Evolutionary conservation across 2,888 invertebrate genomes (phyloP).

Genomic region (Embidobia sp.): DNA sequence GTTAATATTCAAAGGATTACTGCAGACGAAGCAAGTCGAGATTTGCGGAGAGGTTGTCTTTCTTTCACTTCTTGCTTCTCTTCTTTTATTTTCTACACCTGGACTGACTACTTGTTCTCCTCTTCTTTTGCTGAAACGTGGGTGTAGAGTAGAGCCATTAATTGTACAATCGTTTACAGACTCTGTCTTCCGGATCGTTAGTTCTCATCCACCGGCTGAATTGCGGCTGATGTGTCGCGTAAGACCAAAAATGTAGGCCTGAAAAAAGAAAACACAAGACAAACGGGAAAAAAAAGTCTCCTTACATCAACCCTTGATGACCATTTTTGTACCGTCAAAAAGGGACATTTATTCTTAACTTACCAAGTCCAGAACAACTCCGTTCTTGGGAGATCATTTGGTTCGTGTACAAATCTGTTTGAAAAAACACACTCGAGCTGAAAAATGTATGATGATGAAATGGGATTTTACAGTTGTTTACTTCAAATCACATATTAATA

Average conservation of each 20-base stretch:
- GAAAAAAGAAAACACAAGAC: background rate
- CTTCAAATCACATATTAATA: conserved; percentile 43
- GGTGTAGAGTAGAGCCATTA: conserved; percentile 74
- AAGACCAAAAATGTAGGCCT: conserved; percentile 23
- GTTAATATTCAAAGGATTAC: background rate
- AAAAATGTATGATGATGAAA: too few relatives aligned
- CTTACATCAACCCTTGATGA: too few relatives aligned
- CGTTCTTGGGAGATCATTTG: too few relatives aligned
- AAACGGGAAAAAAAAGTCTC: too few relatives aligned
- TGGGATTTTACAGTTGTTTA: too few relatives aligned
- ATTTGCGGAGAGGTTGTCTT: conserved; percentile 1
- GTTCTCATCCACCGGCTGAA: conserved; percentile 71
- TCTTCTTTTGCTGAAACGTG: conserved; percentile 65
- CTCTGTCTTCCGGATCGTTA: conserved; percentile 76
- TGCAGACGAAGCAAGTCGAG: background rate
- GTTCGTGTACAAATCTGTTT: too few relatives aligned
- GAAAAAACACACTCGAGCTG: too few relatives aligned
- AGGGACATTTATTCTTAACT: too few relatives aligned
- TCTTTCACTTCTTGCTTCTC: too few relatives aligned
- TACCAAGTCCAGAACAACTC: too few relatives aligned
- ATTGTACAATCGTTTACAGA: conserved; percentile 71
- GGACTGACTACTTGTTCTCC: conserved; percentile 36
- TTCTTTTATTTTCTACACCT: conserved; percentile 21
- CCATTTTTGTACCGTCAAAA: too few relatives aligned
- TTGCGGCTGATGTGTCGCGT: conserved; percentile 65